phyloP scores from a whole-genome alignment of 2,797 vertebrate species.

The Otolemur crassicaudatus region DNA sequence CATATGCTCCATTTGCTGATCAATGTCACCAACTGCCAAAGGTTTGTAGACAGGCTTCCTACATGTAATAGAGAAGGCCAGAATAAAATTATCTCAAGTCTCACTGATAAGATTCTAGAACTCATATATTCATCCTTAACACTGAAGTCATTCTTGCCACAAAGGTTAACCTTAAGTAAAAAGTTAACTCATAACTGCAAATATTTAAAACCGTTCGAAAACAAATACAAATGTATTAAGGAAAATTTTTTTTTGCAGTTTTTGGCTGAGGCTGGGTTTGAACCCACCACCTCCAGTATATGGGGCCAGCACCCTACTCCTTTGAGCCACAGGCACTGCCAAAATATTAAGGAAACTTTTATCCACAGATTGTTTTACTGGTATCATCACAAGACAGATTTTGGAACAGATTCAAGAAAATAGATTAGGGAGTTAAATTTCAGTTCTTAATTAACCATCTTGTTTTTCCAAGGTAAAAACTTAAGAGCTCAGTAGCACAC shows the following conservation, averaged over 20 bases:
- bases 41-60: background rate
- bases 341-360: background rate
- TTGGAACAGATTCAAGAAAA: background rate
- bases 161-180: constrained; percentile 22
- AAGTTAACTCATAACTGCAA: background rate
- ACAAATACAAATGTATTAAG: background rate
- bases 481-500: background rate
- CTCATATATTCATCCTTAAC: background rate
- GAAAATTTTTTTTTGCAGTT: background rate
- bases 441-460: constrained; percentile 41
- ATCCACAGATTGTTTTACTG: background rate
- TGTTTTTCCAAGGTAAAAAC: constrained; percentile 23
- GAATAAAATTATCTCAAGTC: background rate
- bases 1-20: background rate
- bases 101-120: background rate
- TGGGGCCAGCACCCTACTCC: too few relatives aligned
- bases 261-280: too few relatives aligned
- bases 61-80: background rate
- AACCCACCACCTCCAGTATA: too few relatives aligned
- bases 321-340: too few relatives aligned
- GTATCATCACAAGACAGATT: background rate
- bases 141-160: background rate
- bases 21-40: background rate
- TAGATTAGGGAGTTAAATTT: constrained; percentile 18
- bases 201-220: constrained; percentile 16